These are phyloP conservation scores for Tenthredo notha DNA, from an alignment of 2,888 invertebrate species.

Conservation along the genomic window DNA sequence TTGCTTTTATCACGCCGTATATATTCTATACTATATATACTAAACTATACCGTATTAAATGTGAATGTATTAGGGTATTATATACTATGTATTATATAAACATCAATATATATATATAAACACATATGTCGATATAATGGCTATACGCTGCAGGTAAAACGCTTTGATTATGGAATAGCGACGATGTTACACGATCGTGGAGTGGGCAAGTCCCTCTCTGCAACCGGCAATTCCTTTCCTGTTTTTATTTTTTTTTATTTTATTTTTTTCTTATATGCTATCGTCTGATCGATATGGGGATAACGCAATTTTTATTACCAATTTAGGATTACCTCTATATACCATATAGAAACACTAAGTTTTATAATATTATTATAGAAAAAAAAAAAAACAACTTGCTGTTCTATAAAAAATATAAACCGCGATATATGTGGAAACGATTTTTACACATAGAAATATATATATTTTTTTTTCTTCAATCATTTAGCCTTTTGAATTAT, in stretches of 20 bases:
- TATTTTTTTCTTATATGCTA: no score
- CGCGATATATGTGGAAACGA: no score
- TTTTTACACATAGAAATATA: no score
- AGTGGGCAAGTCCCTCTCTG: not conserved
- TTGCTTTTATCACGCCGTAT: not conserved
- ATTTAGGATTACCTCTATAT: not conserved
- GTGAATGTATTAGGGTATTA: not conserved
- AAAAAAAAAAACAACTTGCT: no score
- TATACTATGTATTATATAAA: not conserved
- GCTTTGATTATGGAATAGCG: constrained; percentile 37
- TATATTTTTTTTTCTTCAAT: no score
- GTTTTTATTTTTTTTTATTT: no score
- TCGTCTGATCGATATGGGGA: constrained; percentile 1
- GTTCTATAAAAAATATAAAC: no score
- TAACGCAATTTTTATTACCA: constrained; percentile 17
- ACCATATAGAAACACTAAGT: no score
- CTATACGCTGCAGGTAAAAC: not conserved
- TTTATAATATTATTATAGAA: no score
- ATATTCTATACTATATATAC: not conserved
- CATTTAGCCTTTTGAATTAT: no score
- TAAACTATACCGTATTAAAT: not conserved
- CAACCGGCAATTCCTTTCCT: not conserved
- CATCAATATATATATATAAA: not conserved
- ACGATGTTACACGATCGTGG: constrained; percentile 27
- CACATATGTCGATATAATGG: constrained; percentile 8